A percentile compares a stretch with the other conserved stretches of the same genome.
Conservation (phyloP, 2,888 invertebrate species). For the Notodonta dromedarius region DNA sequence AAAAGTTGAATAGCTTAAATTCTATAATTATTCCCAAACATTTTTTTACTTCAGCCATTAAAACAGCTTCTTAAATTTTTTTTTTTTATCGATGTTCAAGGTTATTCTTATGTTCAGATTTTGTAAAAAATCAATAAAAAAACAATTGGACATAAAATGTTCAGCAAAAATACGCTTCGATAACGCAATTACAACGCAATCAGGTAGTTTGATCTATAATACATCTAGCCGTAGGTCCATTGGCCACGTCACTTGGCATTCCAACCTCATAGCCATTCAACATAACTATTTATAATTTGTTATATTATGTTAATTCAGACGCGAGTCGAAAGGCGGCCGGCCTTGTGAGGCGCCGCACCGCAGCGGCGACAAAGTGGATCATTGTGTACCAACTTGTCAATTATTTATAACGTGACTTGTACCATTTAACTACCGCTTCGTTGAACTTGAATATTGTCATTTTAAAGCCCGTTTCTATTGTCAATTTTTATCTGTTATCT, state of each 20-base stretch:
- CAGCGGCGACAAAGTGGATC: slow-evolving; percentile 48
- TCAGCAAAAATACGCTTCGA: neutral
- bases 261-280: slow-evolving; percentile 44
- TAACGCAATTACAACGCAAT: neutral
- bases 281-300: slow-evolving; percentile 57
- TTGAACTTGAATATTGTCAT: slow-evolving; percentile 4
- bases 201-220: neutral
- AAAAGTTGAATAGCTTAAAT: too few relatives aligned
- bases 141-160: too few relatives aligned
- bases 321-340: slow-evolving; percentile 72
- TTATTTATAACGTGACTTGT: slow-evolving; percentile 27
- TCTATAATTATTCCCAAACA: too few relatives aligned
- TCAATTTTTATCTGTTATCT: neutral
- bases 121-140: neutral
- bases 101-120: too few relatives aligned
- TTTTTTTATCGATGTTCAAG: too few relatives aligned
- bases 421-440: slow-evolving; percentile 9
- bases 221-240: neutral
- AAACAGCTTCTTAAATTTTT: too few relatives aligned
- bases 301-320: slow-evolving; percentile 69
- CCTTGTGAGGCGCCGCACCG: slow-evolving; percentile 69
- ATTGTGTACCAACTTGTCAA: slow-evolving; percentile 38
- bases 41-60: too few relatives aligned
- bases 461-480: neutral
- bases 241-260: slow-evolving; percentile 36